Conservation (phyloP, 2,888 invertebrate genomes). For the Rhagonycha lutea region DNA sequence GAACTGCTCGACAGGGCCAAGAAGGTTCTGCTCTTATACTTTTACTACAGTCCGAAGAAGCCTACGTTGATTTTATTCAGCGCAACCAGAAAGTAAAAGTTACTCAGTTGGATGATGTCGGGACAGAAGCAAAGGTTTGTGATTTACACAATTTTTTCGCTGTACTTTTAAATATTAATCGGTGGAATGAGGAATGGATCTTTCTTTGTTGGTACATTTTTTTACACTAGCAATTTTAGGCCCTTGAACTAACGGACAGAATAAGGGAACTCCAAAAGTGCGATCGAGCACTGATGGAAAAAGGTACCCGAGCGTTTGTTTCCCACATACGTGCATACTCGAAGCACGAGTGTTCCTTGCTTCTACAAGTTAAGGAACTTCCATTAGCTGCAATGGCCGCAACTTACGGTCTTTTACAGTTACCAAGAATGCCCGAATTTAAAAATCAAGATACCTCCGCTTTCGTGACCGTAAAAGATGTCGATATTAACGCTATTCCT, state of each 20-base stretch:
- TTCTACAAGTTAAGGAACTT: slow-evolving; percentile 86
- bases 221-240: too few relatives aligned
- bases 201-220: too few relatives aligned
- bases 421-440: slow-evolving; percentile 96
- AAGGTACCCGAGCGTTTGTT: slow-evolving; percentile 90
- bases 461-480: slow-evolving; percentile 61
- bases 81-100: slow-evolving; percentile 85
- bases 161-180: too few relatives aligned
- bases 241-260: slow-evolving; percentile 58
- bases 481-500: slow-evolving; percentile 75
- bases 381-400: slow-evolving; percentile 83
- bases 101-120: slow-evolving; percentile 53
- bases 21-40: slow-evolving; percentile 86
- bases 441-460: slow-evolving; percentile 64
- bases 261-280: slow-evolving; percentile 67
- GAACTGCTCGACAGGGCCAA: slow-evolving; percentile 91
- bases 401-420: slow-evolving; percentile 85
- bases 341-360: slow-evolving; percentile 92
- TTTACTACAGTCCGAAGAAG: slow-evolving; percentile 82
- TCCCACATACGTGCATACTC: slow-evolving; percentile 92
- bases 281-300: slow-evolving; percentile 82
- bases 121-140: slow-evolving; percentile 32
- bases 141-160: too few relatives aligned
- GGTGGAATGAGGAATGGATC: too few relatives aligned
- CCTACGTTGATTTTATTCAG: slow-evolving; percentile 87